These are phyloP conservation scores for Paraplagusia blochii DNA, from an alignment of 2,113 vertebrate species.

Conservation along the genomic window DNA sequence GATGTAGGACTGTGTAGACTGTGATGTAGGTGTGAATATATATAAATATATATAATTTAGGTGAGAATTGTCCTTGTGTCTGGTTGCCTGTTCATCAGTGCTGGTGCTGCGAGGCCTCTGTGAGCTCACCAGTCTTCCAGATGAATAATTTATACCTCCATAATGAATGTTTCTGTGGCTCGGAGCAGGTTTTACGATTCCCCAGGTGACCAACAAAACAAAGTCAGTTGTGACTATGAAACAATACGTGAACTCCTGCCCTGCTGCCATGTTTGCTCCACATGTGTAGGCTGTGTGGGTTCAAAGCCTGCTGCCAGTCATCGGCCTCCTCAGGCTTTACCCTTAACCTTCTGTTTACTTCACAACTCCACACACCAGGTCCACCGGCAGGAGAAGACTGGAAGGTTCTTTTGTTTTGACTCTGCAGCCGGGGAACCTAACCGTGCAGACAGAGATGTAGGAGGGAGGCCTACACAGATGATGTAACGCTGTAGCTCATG, in stretches of 20 bases:
- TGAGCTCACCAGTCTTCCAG: no score
- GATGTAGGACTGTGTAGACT: no score
- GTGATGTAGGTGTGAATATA: no score
- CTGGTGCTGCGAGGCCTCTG: no score
- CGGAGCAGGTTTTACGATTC: not conserved
- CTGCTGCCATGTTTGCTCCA: no score
- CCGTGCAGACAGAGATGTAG: conserved; percentile 46
- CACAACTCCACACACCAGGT: conserved; percentile 13
- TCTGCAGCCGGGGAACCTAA: conserved; percentile 18
- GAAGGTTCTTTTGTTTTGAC: conserved; percentile 13
- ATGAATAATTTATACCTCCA: no score
- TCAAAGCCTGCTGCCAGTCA: no score
- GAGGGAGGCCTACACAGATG: conserved; percentile 55
- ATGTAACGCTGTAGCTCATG: conserved; percentile 48
- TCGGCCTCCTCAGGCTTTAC: no score
- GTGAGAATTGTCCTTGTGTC: no score
- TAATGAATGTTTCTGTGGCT: not conserved
- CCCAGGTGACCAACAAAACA: not conserved
- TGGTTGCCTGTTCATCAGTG: no score
- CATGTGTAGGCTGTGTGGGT: no score
- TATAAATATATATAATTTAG: no score
- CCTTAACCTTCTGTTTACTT: conserved; percentile 4
- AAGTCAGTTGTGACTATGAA: not conserved
- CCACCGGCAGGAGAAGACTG: conserved; percentile 29
- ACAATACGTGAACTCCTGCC: not conserved